Base-by-base conservation (phyloP, 2,888 invertebrate genomes). In the Tipula unca region DNA sequence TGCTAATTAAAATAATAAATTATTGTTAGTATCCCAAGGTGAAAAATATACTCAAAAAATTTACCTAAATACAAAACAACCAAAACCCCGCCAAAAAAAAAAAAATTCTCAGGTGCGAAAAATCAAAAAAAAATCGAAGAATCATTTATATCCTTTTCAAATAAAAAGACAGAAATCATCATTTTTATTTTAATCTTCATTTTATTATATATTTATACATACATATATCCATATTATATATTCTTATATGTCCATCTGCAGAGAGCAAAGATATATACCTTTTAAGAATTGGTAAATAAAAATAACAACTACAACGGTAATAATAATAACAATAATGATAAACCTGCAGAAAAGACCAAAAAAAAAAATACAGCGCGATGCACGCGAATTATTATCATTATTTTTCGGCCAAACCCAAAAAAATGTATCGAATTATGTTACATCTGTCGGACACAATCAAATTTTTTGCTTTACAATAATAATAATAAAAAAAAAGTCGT, bases 371-470 rank as follows among this genome's bases (percentile, higher is more conserved):
- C 20, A 69, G 13, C 20, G 25, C 69, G 83, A 83, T 83, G 83
- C 35, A 83, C 83, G 83, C 83, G n/a, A 83, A 83, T 83, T 83
- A 17, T 83, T 32, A 83, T 83, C 35, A 32, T 83, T 83, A 32
- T 32, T 83, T 32, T 83, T 83, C 35, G 83, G 83, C 83, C 83
- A 83, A 83, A 8, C 83, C 83, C 83, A 29, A 35, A 85, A 84
- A 86, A 86, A 86, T 85, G 86, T 85, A 84, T 54, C 39, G 86
- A 86, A 86, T 85, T 86, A 84, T 86, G 86, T 84, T 85, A 86
- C 86, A 86, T 86, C 86, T 86, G 86, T 86, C 86, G 86, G 86
- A 86, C 85, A 86, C 86, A 86, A 86, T 86, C 86, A 86, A 85
- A 85, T 83, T 83, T 83, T 83, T 83, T 83, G 17, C 35, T 84